Base-by-base conservation (phyloP, 1,140 invertebrate species). In the Bombus picipes region DNA sequence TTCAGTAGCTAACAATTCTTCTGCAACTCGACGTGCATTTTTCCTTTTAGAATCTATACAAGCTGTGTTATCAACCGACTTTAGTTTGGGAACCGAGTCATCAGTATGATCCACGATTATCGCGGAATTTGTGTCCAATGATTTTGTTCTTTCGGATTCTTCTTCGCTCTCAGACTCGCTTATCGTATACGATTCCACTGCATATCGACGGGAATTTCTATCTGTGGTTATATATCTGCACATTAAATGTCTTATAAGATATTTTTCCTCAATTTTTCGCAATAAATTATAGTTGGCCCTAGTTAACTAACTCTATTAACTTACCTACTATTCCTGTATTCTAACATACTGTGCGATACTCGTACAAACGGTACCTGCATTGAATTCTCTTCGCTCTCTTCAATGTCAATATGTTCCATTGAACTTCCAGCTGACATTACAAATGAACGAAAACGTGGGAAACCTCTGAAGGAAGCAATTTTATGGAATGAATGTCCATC, bases 1-100 rank as follows among this genome's bases (percentile, higher is more conserved):
- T 93, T 98, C 97, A 0, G 97, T 97, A 12, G 96, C 96, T 86
- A 97, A 95, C 59, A 98, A 95, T 94, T 98, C 97, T 88, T 96
- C 93, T 6, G 97, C 97, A 68, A 97, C 96, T 59, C 95, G 96
- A 88, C 95, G 95, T 5, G 95, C 95, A 81, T 95, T 96, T 80
- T 94, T 95, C 70, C 93, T 93, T 73, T 93, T 95, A 34, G 91
- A 91, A 53, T 94, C 92, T 22, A 87, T 77, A 22, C 72, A 78
- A 81, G 86, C 87, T 66, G 89, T 92, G 53, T 87, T 88, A 10
- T 73, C 59, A 0, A 81, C 75, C 13, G 89, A 47, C 76, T 93
- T 94, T 15, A 85, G 47, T 53, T 93, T 87, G 1, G 82, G 81
- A 57, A 85, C 70, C 22, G 87, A 81, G 13, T 93, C 91, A 25